Evolutionary conservation across 2,888 invertebrate genomes (phyloP), one percentile per base, ranked within the genome.

Genomic region (Stictocephala bisonia): DNA sequence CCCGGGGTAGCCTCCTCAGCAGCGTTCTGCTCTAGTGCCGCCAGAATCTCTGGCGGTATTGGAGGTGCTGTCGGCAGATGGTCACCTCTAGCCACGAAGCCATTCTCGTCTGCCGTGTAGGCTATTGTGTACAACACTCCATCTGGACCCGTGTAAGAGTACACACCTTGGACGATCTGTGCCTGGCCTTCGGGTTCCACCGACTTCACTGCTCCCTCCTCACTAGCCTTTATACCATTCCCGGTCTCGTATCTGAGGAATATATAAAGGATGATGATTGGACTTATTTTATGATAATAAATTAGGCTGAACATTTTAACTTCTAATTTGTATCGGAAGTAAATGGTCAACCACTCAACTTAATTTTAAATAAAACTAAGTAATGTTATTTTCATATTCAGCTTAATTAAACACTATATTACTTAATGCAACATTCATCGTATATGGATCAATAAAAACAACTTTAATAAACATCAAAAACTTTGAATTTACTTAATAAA

Each of bases 91-190:
- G 91, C 88, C 76, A 88, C 89, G 86, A 89, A 91, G 72, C 92
- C 91, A 78, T 90, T 88, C 82, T 91, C 90, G 79, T 91, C 90
- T 77, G 92, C 91, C 73, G 86, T 81, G 83, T 90, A 92, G 51
- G 84, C 83, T 73, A 91, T 81, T n/a, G 84, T 81, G 78, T 90
- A 85, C 11, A 85, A 84, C 50, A 86, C 83, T n/a, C 91, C 91
- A 77, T 91, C 90, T 13, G 89, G 89, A 26, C 88, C 86, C 4
- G 91, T 88, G 81, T 93, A 93, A 0, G 92, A 88, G 81, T 89
- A 92, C 50, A 90, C 90, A 44, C 93, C 93, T 82, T 92, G 90
- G 1, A 92, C 91, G 0, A 78, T 79, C 53, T 77, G 75, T 50
- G 81, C 82, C 15, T 76, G 77, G 67, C 87, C 86, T 0, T 86